phyloP scores from a whole-genome alignment of 2,113 vertebrate genomes.

The Callaeas wilsoni region DNA sequence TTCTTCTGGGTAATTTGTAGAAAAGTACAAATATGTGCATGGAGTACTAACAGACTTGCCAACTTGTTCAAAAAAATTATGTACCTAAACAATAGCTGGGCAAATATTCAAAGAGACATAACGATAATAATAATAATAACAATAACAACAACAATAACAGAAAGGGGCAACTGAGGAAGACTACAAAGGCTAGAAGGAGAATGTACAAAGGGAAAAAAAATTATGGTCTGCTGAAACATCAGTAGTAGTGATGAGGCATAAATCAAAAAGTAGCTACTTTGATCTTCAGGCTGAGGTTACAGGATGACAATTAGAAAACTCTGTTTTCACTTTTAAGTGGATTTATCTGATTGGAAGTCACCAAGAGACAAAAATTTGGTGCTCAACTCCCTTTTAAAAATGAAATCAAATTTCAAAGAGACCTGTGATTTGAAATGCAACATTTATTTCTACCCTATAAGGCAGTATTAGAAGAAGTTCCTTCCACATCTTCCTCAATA shows the following conservation, averaged over 20 bases:
- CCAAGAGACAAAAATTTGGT: background rate
- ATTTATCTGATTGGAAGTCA: background rate
- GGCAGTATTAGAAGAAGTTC: background rate
- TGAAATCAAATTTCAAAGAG: background rate
- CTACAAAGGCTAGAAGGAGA: background rate
- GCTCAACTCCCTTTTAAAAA: background rate
- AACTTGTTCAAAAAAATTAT: background rate
- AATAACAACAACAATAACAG: background rate
- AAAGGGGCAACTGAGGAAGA: background rate
- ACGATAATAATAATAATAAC: background rate
- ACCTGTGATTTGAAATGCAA: background rate
- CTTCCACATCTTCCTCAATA: background rate
- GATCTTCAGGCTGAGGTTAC: background rate
- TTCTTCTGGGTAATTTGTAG: background rate
- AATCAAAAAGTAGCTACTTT: background rate
- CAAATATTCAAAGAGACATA: background rate
- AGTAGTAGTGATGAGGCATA: background rate
- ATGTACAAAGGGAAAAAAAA: background rate
- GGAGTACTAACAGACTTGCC: background rate
- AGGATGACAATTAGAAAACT: background rate
- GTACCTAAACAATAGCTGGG: background rate
- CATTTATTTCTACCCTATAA: background rate
- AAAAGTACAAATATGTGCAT: background rate
- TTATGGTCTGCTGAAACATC: background rate
- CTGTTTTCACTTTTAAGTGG: background rate